Base-by-base conservation (phyloP, 2,888 invertebrate species). In the Mesoligia furuncula region DNA sequence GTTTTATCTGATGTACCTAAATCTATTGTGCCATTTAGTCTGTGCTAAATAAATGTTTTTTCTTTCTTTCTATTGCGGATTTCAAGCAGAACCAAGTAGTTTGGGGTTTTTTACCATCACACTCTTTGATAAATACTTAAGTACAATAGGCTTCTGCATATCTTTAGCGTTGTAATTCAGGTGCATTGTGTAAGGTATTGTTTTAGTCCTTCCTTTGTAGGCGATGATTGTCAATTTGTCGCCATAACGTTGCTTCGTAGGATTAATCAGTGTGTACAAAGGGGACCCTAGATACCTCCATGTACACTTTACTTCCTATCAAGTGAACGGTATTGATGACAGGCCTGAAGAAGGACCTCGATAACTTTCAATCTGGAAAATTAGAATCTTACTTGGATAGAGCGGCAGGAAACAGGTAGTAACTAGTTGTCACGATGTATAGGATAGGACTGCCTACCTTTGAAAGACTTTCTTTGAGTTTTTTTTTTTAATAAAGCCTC, bases 141-240 rank as follows among this genome's bases (percentile, higher is more conserved):
- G n/a, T 36, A 17, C 6, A 9, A 57, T 24, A 36, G 36, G 59
- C 15, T 39, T 2, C 5, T 45, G 27, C 27, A 15, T 27, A 51
- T 31, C 24, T 59, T 24, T 27, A 27, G 17, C 39, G 31, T 20
- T 17, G 54, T 77, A 39, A 76, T 59, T 65, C 8, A 11, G 36
- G 11, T 61, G 42, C 65, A 54, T 31, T 66, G n/a, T 39, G n/a
- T 27, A 39, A 20, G 42, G 9, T 45, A 61, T 79, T 54, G 70
- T 57, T 59, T n/a, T 42, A 61, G 36, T 51, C 48, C 3, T 80
- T 62, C 24, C 67, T 78, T 65, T 80, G 84, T 45, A 1, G 15
- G 8, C 68, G 57, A 69, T 84, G 79, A 84, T 84, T 72, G 81
- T n/a, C 85, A 85, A 81, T 85, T 81, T 73, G 62, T 64, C 85